Base-by-base conservation (phyloP, 37 sponge, comb jelly and placozoan genomes). In the Theonella swinhoei region DNA sequence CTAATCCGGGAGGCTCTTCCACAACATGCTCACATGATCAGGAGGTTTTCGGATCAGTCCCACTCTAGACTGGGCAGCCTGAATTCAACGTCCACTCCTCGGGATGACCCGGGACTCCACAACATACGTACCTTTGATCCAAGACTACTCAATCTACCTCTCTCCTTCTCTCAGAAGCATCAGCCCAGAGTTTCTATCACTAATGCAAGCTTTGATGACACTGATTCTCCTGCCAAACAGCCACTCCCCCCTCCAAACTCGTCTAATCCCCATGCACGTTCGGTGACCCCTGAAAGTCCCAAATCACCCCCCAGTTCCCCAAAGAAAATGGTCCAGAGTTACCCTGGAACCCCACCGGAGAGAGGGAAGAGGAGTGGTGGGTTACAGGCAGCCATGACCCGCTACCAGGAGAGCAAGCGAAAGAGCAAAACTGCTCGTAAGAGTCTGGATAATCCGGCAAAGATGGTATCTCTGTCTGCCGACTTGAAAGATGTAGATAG, bases 341-440 rank as follows among this genome's bases (percentile, higher is more conserved):
- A 47, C 54, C 54, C 41, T 11, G 70, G 36, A 34, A 23, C 36
- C n/a, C n/a, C n/a, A n/a, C n/a, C n/a, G 36, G 72, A 36, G 17
- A 36, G 72, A 20, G 72, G 73, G n/a, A 75, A 19, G 47, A 39
- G 64, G 19, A 17, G 65, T 1, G 85, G 89, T 22, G 89, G 89
- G 2, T 66, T 89, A 1, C 83, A 66, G 68, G 61, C 68, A 65
- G 75, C 80, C 22, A 58, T 89, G 47, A 83, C 23, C 24, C 22
- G 76, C 47, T 89, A 89, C 79, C 85, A 89, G 68, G 85, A 89
- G 74, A 89, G 59, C 64, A 61, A 66, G 47, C 72, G 54, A 74
- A 59, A 75, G 62, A 42, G 54, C 54, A 47, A 14, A 17, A n/a
- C n/a, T n/a, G n/a, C n/a, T n/a, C n/a, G n/a, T n/a, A n/a, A n/a